Evolutionary conservation across 2,113 vertebrate genomes (phyloP).

Genomic region (Brachyhypopomus occidentalis): DNA sequence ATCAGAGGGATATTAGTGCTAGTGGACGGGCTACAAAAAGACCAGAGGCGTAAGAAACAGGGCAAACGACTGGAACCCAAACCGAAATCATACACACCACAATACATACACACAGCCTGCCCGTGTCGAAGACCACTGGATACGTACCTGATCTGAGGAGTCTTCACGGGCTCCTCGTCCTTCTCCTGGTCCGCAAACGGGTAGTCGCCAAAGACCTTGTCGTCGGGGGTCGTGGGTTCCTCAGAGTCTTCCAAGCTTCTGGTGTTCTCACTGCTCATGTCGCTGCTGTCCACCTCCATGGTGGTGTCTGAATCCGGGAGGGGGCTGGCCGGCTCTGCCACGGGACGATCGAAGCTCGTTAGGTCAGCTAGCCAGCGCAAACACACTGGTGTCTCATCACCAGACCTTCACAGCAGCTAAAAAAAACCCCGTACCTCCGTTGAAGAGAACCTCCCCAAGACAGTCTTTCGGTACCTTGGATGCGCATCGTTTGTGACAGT

Average conservation of each 20-base stretch:
- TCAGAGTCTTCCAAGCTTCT: constrained; percentile 87
- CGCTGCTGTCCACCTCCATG: constrained; percentile 94
- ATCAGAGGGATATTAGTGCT: constrained; percentile 99
- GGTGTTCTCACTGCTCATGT: constrained; percentile 83
- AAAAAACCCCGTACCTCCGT: constrained; percentile 84
- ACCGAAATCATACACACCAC: not conserved
- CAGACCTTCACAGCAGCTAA: not conserved
- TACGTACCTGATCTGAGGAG: constrained; percentile 83
- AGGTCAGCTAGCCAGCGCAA: not conserved
- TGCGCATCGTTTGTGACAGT: constrained; percentile 96
- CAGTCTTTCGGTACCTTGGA: constrained; percentile 97
- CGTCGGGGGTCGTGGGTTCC: constrained; percentile 90
- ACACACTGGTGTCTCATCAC: not conserved
- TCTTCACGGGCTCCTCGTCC: constrained; percentile 90
- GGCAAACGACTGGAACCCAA: not conserved
- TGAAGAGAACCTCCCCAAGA: constrained; percentile 93
- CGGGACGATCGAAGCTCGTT: not conserved
- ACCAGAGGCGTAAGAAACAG: constrained; percentile 2
- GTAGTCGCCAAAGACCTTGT: constrained; percentile 93
- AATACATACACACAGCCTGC: no score
- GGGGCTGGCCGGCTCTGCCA: constrained; percentile 86
- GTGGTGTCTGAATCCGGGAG: constrained; percentile 90
- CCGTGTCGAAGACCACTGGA: not conserved
- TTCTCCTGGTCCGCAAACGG: constrained; percentile 88
- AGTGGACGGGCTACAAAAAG: constrained; percentile 85